Evolutionary conservation across 2,113 vertebrate genomes (phyloP), one percentile per base, ranked within the genome.

Genomic region (Genyomyrus donnyi): DNA sequence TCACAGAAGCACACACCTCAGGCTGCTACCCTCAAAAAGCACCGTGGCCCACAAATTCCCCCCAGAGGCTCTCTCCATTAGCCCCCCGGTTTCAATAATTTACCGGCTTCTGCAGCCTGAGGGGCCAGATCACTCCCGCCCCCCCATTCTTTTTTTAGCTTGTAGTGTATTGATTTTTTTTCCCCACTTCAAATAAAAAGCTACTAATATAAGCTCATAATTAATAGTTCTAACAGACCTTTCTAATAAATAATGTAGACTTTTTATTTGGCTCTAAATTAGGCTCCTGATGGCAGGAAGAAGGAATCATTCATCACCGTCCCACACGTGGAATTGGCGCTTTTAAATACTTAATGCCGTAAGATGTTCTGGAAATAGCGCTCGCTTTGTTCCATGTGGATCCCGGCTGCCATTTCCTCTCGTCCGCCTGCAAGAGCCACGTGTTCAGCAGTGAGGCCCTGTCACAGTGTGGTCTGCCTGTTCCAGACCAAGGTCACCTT

Each of bases 191-290:
- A 52, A 87, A 85, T n/a, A 89, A 87, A 90, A 84, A 88, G 62
- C 90, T 56, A 88, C 89, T 91, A 90, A 80, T 92, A 92, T 92
- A 48, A 88, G 87, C 88, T 90, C 87, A 88, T 91, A 92, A 93
- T 93, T 92, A 92, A 88, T 90, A 90, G 90, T 91, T 91, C 70
- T 90, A 92, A 91, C 52, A 49, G 35, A 87, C 87, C 74, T 45
- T 88, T 90, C 89, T 27, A 77, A 88, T 94, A 88, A 94, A 93
- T 95, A 88, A 94, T 95, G 94, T 39, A 94, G 49, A 74, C 31
- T 35, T 91, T 90, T 92, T 90, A 91, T 92, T 90, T 91, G 90
- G 48, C 45, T 91, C 90, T 90, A 90, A 93, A 93, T 93, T 91
- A 91, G 91, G 91, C 90, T 89, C n/a, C 77, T 90, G 91, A 91